Percentiles rank a stretch among this genome's conserved stretches.
These are phyloP conservation scores for Xanthostigma xanthostigma DNA, from an alignment of 2,888 invertebrate species.

Conservation along the genomic window DNA sequence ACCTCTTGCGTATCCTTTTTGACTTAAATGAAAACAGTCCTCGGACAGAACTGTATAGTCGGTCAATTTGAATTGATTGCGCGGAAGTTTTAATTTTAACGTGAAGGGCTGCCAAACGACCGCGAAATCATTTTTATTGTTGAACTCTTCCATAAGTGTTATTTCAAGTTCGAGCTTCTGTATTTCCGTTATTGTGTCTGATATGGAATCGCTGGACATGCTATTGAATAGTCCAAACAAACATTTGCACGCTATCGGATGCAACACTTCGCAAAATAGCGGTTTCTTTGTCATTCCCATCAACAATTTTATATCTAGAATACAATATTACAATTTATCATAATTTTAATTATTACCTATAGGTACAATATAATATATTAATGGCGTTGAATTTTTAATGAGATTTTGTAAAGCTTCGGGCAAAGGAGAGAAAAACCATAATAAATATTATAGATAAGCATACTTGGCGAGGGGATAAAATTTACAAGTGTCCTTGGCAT, in stretches of 20 bases:
- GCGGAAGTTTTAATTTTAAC: conserved; percentile 28
- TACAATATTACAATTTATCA: not conserved
- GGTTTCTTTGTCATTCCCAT: conserved; percentile 26
- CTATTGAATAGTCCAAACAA: conserved; percentile 27
- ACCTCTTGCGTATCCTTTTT: conserved; percentile 41
- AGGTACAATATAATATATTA: too few species aligned
- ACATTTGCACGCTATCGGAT: conserved; percentile 40
- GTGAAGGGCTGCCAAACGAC: conserved; percentile 38
- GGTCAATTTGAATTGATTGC: conserved; percentile 23
- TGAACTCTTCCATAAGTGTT: conserved; percentile 29
- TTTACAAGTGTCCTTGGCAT: conserved; percentile 44
- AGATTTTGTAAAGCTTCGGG: too few species aligned
- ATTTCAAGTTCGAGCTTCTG: conserved; percentile 35
- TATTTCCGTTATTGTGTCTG: too few species aligned
- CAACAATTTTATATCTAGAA: conserved; percentile 28
- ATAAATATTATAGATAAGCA: not conserved
- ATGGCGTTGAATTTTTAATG: too few species aligned
- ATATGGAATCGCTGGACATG: too few species aligned
- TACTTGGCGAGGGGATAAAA: conserved; percentile 19
- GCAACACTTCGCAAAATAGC: conserved; percentile 26
- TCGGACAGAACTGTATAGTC: conserved; percentile 37
- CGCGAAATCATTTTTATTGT: conserved; percentile 35
- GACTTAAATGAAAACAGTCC: conserved; percentile 50
- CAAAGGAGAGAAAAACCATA: too few species aligned
- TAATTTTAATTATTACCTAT: too few species aligned